A percentile compares a stretch with the other conserved stretches of the same genome.
Evolutionary conservation across 2,888 invertebrate species (phyloP).

Genomic region (Hypercompe scribonia): DNA sequence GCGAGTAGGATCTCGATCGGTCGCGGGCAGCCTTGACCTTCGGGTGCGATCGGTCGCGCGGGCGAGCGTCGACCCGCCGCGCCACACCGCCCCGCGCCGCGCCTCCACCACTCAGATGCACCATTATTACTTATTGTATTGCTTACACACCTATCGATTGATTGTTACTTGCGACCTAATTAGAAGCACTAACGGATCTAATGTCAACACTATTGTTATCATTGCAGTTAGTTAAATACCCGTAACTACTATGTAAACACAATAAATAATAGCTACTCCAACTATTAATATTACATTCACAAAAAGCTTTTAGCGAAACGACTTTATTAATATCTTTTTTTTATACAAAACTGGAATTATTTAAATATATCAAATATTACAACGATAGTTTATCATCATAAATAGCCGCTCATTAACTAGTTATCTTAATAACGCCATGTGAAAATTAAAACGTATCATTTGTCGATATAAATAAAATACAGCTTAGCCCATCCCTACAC

Average conservation of each 20-base stretch:
- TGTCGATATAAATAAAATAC: constrained; percentile 32
- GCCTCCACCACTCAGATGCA: constrained; percentile 61
- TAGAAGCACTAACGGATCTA: constrained; percentile 10
- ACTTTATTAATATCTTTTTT: constrained; percentile 3
- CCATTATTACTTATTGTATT: constrained; percentile 36
- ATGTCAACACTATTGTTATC: not conserved
- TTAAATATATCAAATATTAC: not conserved
- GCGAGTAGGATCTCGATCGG: constrained; percentile 72
- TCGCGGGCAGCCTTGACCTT: constrained; percentile 82
- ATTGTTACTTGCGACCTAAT: constrained; percentile 25
- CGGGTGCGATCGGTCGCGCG: constrained; percentile 80
- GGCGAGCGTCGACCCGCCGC: constrained; percentile 78
- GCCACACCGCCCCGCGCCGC: constrained; percentile 53
- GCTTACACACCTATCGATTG: constrained; percentile 41
- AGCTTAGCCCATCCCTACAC: constrained; percentile 34
- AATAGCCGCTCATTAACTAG: constrained; percentile 3
- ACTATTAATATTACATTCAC: constrained; percentile 5
- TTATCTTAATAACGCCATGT: not conserved
- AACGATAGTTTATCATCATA: constrained; percentile 9
- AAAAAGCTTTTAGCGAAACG: not conserved
- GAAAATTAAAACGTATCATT: not conserved
- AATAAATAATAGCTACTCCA: not conserved
- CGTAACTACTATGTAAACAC: not conserved
- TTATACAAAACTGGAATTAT: constrained; percentile 11
- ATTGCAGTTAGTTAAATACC: constrained; percentile 12